phyloP scores from a whole-genome alignment of 2,113 vertebrate genomes.

The Sorex araneus region DNA sequence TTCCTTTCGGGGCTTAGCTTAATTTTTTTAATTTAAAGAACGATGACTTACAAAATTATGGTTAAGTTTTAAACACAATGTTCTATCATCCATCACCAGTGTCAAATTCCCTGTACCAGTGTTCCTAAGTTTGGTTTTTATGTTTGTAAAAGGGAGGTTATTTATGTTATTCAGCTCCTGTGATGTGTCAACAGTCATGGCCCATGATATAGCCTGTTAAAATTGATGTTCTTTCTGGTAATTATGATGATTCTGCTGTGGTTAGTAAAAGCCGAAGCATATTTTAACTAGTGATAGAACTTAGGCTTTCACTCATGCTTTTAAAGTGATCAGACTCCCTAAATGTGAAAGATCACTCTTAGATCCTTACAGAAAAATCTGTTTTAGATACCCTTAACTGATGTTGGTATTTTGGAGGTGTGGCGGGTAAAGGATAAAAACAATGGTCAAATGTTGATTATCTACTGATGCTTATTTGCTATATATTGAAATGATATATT shows the following conservation, averaged over 20 bases:
- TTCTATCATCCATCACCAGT: too few relatives aligned
- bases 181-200: neutral
- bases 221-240: neutral
- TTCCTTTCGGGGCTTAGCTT: neutral
- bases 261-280: neutral
- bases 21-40: too few relatives aligned
- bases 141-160: neutral
- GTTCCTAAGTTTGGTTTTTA: neutral
- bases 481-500: conserved; percentile 24
- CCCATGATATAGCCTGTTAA: neutral
- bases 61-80: too few relatives aligned
- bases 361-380: neutral
- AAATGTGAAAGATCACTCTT: neutral
- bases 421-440: neutral
- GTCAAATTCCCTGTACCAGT: too few relatives aligned
- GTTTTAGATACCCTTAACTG: neutral
- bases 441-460: neutral
- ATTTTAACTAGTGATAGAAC: neutral
- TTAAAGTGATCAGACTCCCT: neutral
- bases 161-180: neutral
- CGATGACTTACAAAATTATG: too few relatives aligned
- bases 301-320: neutral
- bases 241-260: neutral
- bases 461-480: neutral
- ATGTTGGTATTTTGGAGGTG: neutral